Conservation (phyloP, 2,113 vertebrate species). For the Hippocampus mohnikei region DNA sequence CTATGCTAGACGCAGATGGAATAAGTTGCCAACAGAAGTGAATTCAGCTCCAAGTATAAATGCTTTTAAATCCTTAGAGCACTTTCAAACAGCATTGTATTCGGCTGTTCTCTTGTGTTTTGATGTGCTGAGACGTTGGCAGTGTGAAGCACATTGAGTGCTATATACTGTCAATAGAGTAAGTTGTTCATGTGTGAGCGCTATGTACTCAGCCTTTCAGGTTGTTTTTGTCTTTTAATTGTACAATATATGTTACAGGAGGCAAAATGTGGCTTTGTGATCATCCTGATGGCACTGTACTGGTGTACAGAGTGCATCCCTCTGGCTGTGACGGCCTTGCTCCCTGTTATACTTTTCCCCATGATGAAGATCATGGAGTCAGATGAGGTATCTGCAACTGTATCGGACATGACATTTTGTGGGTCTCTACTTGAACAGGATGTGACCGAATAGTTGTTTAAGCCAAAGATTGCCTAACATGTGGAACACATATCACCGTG, state of each 20-base stretch:
- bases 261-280: constrained; percentile 78
- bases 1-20: too few relatives aligned
- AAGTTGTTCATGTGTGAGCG: neutral
- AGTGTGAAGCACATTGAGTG: too few relatives aligned
- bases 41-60: too few relatives aligned
- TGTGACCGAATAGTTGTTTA: neutral
- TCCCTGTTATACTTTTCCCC: constrained; percentile 86
- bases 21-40: too few relatives aligned
- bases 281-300: constrained; percentile 88
- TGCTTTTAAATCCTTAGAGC: too few relatives aligned
- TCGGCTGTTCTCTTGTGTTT: too few relatives aligned
- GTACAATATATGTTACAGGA: constrained; percentile 65
- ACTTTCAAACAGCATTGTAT: too few relatives aligned
- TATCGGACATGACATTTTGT: neutral
- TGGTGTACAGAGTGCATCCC: constrained; percentile 94
- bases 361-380: constrained; percentile 89
- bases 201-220: neutral
- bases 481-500: constrained; percentile 9
- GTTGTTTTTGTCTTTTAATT: neutral
- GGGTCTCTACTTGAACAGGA: neutral
- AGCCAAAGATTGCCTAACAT: neutral
- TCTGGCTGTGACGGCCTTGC: constrained; percentile 82
- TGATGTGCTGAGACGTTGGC: too few relatives aligned
- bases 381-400: constrained; percentile 61
- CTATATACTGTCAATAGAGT: too few relatives aligned